Evolutionary conservation across 2,797 vertebrate genomes (phyloP), one percentile per base, ranked within the genome.

Genomic region (Chaetodon trifasciatus): DNA sequence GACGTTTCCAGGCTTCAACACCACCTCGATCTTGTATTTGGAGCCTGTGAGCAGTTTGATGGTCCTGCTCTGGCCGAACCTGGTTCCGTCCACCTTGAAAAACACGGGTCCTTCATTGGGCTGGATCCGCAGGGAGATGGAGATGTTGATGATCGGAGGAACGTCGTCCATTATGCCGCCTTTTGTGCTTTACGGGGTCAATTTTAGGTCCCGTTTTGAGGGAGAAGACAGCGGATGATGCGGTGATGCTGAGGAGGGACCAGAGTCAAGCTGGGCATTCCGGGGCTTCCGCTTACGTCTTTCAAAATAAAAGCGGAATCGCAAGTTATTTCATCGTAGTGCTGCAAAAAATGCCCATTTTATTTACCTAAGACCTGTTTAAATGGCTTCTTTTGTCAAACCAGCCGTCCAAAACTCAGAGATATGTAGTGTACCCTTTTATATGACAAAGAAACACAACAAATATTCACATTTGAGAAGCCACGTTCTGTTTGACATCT

Each of bases 41-140:
- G 98, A 98, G 13, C 98, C 98, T 0, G 98, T 99, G 44, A 99
- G 96, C 92, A 99, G 94, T 83, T 99, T 99, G 92, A 99, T 98
- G 79, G 98, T 99, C 71, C 98, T 92, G 93, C 88, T 99, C 94
- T 99, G 98, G 12, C 98, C 98, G 90, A 99, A 99, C 5, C 98
- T 92, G 84, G 97, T 97, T 17, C 98, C 98, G 86, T 99, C 98
- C 94, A 99, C 98, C 93, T 99, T 99, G 88, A 97, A 99, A 86
- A 97, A 99, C 39, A 99, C 98, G 1, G 98, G 96, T 0, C 97
- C 98, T 35, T 99, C 97, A 80, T 97, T 98, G 83, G 98, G 98
- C 90, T 99, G 97, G 87, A 99, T 98, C 87, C 96, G 96, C 82
- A 99, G 95, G 1, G 97, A 94, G 88, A 99, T 96, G 84, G 95